Evolutionary conservation across 1,140 invertebrate species (phyloP).

Genomic region (Drosophila murphyi): DNA sequence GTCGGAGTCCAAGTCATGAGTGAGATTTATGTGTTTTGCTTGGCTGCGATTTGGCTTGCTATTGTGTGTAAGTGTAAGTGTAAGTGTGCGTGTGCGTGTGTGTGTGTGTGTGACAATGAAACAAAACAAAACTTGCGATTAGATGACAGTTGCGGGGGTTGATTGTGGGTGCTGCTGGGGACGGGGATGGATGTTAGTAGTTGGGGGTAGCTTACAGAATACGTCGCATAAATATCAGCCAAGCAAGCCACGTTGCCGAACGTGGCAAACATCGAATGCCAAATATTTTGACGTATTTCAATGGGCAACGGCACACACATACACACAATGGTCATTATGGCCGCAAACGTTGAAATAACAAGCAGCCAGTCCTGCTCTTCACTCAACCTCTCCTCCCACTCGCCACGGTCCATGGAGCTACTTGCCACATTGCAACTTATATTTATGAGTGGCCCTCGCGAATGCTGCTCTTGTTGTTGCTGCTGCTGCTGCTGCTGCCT

Average conservation of each 20-base stretch:
- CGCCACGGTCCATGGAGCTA: slow-evolving; percentile 3
- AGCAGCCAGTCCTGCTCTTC: slow-evolving; percentile 9
- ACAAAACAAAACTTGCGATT: slow-evolving; percentile 80
- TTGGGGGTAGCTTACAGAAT: slow-evolving; percentile 1
- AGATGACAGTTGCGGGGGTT: slow-evolving; percentile 60
- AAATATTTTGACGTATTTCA: slow-evolving; percentile 83
- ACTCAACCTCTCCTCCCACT: neutral
- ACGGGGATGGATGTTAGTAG: neutral
- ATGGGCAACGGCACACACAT: slow-evolving; percentile 23
- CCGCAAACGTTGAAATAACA: slow-evolving; percentile 73
- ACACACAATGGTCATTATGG: slow-evolving; percentile 64
- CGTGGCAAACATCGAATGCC: slow-evolving; percentile 75
- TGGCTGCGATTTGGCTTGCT: slow-evolving; percentile 59
- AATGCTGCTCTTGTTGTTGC: slow-evolving; percentile 31
- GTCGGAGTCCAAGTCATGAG: slow-evolving; percentile 72
- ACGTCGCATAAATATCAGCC: slow-evolving; percentile 69
- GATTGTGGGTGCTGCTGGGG: neutral
- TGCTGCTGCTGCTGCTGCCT: slow-evolving; percentile 16
- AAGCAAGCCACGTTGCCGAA: slow-evolving; percentile 39
- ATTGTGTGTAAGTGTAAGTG: slow-evolving; percentile 1
- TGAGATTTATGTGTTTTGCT: slow-evolving; percentile 82
- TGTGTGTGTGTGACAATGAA: slow-evolving; percentile 69
- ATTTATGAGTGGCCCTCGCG: slow-evolving; percentile 77
- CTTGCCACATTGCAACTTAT: slow-evolving; percentile 63
- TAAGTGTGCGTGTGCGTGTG: slow-evolving; percentile 9